These are phyloP conservation scores for Podarcis raffonei DNA, from an alignment of 2,113 vertebrate genomes.

Conservation along the genomic window DNA sequence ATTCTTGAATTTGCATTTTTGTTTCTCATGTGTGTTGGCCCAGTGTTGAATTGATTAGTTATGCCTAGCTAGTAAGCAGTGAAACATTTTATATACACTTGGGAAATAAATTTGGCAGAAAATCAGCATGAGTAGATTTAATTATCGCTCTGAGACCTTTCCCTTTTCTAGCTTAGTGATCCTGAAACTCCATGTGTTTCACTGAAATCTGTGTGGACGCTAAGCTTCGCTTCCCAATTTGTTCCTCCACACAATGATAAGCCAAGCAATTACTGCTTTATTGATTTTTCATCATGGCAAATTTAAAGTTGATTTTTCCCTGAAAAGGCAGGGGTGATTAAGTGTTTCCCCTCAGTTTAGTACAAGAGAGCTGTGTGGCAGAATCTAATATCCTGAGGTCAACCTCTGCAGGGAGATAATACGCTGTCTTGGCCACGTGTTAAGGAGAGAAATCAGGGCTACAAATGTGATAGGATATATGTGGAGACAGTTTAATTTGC, in stretches of 20 bases:
- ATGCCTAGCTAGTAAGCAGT: conserved; percentile 86
- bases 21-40: conserved; percentile 73
- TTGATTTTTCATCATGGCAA: conserved; percentile 99
- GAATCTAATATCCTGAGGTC: conserved; percentile 88
- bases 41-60: conserved; percentile 84
- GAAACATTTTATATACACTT: conserved; percentile 86
- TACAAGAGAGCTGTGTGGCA: conserved; percentile 80
- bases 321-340: conserved; percentile 83
- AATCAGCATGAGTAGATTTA: conserved; percentile 99
- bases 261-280: conserved; percentile 97
- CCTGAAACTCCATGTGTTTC: conserved; percentile 75
- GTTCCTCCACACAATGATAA: conserved; percentile 87
- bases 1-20: conserved; percentile 70
- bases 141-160: conserved; percentile 95
- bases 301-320: conserved; percentile 90
- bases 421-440: conserved; percentile 79
- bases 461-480: conserved; percentile 82
- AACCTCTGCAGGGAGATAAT: conserved; percentile 89
- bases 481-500: conserved; percentile 86
- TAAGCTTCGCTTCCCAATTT: conserved; percentile 86
- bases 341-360: conserved; percentile 79
- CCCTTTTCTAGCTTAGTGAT: conserved; percentile 78
- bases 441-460: conserved; percentile 77
- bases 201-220: conserved; percentile 77
- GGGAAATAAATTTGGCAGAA: conserved; percentile 99